A percentile compares a stretch with the other conserved stretches of the same genome.
phyloP scores from a whole-genome alignment of 1,140 invertebrate species.

The Drosophila erecta region DNA sequence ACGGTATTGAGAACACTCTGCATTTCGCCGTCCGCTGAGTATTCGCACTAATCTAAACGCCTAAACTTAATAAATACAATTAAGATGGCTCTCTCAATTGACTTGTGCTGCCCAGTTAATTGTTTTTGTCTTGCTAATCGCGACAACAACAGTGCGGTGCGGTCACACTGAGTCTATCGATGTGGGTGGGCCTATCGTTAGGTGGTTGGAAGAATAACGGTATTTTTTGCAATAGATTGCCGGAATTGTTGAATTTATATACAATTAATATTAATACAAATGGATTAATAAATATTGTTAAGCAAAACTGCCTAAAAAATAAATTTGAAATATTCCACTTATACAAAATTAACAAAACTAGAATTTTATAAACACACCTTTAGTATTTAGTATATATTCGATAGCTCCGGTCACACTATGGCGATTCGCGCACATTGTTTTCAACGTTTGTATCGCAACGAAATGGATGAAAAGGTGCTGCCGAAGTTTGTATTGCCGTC shows the following conservation, averaged over 20 bases:
- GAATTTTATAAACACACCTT: neutral
- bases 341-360: too few species aligned
- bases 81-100: conserved; percentile 25
- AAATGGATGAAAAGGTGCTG: conserved; percentile 51
- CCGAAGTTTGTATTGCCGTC: conserved; percentile 68
- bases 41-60: conserved; percentile 45
- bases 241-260: too few species aligned
- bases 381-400: neutral
- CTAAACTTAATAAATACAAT: conserved; percentile 37
- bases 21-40: conserved; percentile 88
- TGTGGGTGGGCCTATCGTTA: conserved; percentile 14
- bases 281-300: too few species aligned
- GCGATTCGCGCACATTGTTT: conserved; percentile 48
- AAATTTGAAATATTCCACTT: too few species aligned
- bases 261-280: too few species aligned
- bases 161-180: conserved; percentile 20
- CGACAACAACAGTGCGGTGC: conserved; percentile 15
- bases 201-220: neutral
- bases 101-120: conserved; percentile 39
- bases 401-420: conserved; percentile 1
- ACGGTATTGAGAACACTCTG: conserved; percentile 97
- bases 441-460: conserved; percentile 11
- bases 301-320: too few species aligned
- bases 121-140: conserved; percentile 21
- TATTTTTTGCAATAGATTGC: neutral